phyloP scores from a whole-genome alignment of 1,140 invertebrate species.

The Drosophila watanabei region DNA sequence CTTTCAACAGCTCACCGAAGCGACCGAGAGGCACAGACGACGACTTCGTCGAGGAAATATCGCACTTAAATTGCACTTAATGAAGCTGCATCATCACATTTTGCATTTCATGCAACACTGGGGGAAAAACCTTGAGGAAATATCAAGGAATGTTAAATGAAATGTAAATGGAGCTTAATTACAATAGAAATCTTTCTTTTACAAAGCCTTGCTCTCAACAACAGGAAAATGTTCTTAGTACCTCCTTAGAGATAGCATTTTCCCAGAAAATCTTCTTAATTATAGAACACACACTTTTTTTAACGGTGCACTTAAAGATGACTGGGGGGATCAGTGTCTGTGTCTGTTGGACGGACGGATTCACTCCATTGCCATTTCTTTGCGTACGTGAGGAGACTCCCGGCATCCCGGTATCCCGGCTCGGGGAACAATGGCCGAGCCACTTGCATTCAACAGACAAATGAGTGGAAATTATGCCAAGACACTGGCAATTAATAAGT shows the following conservation, averaged over 20 bases:
- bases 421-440: constrained; percentile 61
- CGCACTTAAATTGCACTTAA: constrained; percentile 81
- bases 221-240: background rate
- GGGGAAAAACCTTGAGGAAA: background rate
- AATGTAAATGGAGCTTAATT: background rate
- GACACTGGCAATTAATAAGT: constrained; percentile 82
- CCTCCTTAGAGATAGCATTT: background rate
- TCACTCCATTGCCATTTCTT: constrained; percentile 44
- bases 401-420: constrained; percentile 66
- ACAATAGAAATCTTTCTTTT: background rate
- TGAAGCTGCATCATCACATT: constrained; percentile 83
- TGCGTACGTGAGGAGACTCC: constrained; percentile 68
- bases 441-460: constrained; percentile 80
- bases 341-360: constrained; percentile 20
- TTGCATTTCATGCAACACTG: constrained; percentile 65
- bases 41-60: constrained; percentile 56
- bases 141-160: background rate
- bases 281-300: background rate
- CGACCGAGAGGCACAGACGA: constrained; percentile 30
- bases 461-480: constrained; percentile 82
- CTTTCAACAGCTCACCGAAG: constrained; percentile 69
- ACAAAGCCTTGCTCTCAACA: background rate
- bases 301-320: background rate
- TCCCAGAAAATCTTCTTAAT: background rate
- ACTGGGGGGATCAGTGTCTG: constrained; percentile 1